These are phyloP conservation scores for Phaethornis superciliosus DNA, from an alignment of 2,113 vertebrate species.

Conservation along the genomic window DNA sequence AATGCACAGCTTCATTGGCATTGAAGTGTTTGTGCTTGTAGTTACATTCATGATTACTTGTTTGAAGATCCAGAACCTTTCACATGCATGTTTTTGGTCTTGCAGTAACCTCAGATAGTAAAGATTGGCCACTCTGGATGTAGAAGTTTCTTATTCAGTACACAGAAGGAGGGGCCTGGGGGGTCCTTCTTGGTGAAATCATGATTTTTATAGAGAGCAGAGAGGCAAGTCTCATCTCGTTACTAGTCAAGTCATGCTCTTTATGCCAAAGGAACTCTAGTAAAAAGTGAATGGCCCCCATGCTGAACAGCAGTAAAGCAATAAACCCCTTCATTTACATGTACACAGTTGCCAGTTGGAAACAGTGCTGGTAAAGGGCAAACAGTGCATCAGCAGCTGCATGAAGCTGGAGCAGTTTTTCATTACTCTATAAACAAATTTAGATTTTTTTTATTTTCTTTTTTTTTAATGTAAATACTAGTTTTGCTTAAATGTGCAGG, in stretches of 20 bases:
- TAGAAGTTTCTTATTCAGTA: background rate
- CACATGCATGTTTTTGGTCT: background rate
- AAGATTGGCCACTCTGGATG: rapidly evolving
- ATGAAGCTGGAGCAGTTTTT: background rate
- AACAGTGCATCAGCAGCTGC: background rate
- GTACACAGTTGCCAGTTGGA: background rate
- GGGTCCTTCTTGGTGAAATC: background rate
- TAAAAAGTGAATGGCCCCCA: background rate
- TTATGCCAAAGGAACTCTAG: background rate
- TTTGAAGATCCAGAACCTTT: background rate
- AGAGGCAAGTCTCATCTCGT: background rate
- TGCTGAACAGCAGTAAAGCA: background rate
- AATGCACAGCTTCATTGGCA: background rate
- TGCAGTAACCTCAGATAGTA: background rate
- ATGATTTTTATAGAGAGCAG: background rate
- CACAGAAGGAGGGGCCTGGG: background rate
- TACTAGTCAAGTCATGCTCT: background rate
- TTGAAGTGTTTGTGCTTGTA: background rate
- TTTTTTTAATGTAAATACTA: background rate
- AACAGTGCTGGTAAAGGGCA: background rate
- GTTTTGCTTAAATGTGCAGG: background rate
- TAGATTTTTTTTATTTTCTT: rapidly evolving
- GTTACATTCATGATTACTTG: background rate
- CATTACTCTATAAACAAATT: background rate
- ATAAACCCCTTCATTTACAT: background rate